Evolutionary conservation across 2,113 vertebrate species (phyloP).

Genomic region (Ammodytes marinus): DNA sequence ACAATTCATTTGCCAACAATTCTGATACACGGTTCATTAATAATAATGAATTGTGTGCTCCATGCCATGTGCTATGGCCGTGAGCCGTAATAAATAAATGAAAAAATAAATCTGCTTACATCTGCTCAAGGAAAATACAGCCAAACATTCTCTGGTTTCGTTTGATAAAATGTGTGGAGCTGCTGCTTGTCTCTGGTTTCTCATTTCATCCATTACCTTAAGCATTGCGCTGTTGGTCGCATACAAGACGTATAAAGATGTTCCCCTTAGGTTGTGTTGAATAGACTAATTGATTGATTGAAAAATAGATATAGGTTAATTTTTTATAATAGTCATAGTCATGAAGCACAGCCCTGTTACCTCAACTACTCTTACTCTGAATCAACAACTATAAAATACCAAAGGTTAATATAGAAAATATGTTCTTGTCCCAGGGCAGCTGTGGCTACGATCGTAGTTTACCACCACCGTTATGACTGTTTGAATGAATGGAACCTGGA

Average conservation of each 20-base stretch:
- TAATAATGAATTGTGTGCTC: too few species aligned
- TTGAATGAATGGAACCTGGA: too few species aligned
- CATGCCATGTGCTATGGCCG: too few species aligned
- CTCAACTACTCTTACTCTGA: neutral
- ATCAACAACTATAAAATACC: neutral
- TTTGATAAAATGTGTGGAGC: neutral
- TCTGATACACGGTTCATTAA: neutral
- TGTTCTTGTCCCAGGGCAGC: too few species aligned
- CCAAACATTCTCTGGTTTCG: neutral
- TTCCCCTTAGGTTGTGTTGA: neutral
- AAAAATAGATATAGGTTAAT: too few species aligned
- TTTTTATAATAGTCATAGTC: neutral
- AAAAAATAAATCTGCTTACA: neutral
- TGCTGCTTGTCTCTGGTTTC: neutral
- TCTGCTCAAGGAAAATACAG: neutral
- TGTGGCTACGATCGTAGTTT: too few species aligned
- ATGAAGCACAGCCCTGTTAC: neutral
- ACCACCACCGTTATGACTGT: too few species aligned
- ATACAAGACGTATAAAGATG: neutral
- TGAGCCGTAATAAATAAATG: too few species aligned
- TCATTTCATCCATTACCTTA: too few species aligned
- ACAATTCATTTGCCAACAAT: neutral
- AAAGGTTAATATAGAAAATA: neutral
- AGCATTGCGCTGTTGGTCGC: neutral
- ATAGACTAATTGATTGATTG: too few species aligned